Evolutionary conservation across 2,797 vertebrate species (phyloP).

Genomic region (Spinibarbus caldwelli): DNA sequence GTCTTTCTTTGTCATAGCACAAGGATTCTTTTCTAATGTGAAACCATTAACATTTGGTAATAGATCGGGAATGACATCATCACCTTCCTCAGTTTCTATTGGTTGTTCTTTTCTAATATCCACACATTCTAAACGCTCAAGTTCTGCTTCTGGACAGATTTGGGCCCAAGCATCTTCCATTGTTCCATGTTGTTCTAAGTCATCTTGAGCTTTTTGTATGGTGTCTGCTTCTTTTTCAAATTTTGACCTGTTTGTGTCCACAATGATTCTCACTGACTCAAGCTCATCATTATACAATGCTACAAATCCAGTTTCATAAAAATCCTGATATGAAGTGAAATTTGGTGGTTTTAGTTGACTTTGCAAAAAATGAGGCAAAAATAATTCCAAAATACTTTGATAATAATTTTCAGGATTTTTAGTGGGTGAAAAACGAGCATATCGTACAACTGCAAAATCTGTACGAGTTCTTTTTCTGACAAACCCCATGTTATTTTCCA

Average conservation of each 20-base stretch:
- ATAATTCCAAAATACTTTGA: slow-evolving; percentile 39
- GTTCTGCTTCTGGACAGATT: slow-evolving; percentile 18
- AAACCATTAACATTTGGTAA: neutral
- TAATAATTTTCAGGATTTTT: slow-evolving; percentile 41
- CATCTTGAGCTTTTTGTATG: slow-evolving; percentile 1
- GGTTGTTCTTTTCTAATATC: neutral
- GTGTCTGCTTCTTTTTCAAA: slow-evolving; percentile 34
- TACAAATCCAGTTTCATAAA: slow-evolving; percentile 20
- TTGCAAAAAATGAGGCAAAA: slow-evolving; percentile 34
- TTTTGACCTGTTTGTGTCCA: neutral
- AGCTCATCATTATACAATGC: neutral
- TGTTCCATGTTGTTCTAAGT: neutral
- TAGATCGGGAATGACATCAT: neutral
- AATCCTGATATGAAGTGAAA: slow-evolving; percentile 18
- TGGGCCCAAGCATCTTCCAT: slow-evolving; percentile 24
- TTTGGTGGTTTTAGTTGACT: slow-evolving; percentile 28
- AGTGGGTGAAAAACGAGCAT: slow-evolving; percentile 39
- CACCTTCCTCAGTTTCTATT: neutral
- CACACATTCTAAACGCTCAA: neutral
- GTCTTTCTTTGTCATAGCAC: neutral
- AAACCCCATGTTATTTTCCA: slow-evolving; percentile 23
- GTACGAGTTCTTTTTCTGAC: slow-evolving; percentile 34
- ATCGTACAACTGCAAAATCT: slow-evolving; percentile 43
- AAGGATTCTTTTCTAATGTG: neutral
- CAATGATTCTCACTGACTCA: neutral